phyloP scores from a whole-genome alignment of 2,113 vertebrate genomes.

The Zeus faber region DNA sequence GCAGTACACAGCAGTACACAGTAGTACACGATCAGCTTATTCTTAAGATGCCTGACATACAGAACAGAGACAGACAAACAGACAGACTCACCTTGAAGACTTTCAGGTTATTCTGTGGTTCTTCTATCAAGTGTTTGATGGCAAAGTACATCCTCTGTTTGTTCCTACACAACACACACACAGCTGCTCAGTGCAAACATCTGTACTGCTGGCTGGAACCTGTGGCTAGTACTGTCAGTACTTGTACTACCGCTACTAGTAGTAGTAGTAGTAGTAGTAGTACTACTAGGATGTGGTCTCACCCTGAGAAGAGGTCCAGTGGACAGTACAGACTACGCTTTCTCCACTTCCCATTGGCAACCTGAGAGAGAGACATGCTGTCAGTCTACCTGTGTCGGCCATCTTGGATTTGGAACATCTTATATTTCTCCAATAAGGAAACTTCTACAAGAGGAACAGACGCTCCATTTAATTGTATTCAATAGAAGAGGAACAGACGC shows the following conservation, averaged over 20 bases:
- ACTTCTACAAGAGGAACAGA: too few relatives aligned
- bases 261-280: background rate
- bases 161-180: slow-evolving; percentile 75
- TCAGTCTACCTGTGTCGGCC: too few relatives aligned
- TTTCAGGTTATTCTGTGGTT: slow-evolving; percentile 98
- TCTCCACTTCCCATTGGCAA: slow-evolving; percentile 94
- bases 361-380: slow-evolving; percentile 65
- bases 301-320: slow-evolving; percentile 98
- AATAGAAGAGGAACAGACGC: background rate
- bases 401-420: too few relatives aligned
- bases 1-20: background rate
- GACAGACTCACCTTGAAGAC: slow-evolving; percentile 89
- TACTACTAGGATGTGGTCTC: slow-evolving; percentile 42
- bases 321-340: slow-evolving; percentile 93
- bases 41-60: background rate
- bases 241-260: background rate
- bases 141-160: slow-evolving; percentile 96
- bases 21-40: background rate
- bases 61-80: background rate
- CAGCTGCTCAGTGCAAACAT: too few relatives aligned
- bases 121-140: slow-evolving; percentile 91
- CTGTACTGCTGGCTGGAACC: background rate
- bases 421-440: too few relatives aligned
- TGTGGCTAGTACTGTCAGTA: background rate
- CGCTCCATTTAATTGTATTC: background rate